Percentiles rank a stretch among this genome's conserved stretches.
phyloP scores from a whole-genome alignment of 2,888 invertebrate genomes.

The Ochropleura plecta region DNA sequence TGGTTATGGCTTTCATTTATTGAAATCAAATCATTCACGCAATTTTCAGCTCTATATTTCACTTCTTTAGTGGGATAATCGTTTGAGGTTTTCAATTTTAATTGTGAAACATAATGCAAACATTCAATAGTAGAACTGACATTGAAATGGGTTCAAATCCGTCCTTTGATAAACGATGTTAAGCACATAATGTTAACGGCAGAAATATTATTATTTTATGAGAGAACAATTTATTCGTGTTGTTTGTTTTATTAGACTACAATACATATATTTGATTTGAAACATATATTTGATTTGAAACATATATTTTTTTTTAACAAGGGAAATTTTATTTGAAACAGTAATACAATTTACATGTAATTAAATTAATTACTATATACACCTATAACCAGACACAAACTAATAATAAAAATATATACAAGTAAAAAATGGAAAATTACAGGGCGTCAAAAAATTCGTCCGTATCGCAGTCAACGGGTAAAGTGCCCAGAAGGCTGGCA shows the following conservation, averaged over 20 bases:
- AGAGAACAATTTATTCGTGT: background rate
- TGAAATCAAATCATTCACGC: background rate
- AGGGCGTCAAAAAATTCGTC: too few relatives aligned
- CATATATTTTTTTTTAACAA: too few relatives aligned
- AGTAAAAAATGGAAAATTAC: too few relatives aligned
- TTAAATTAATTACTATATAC: too few relatives aligned
- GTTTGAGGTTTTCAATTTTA: constrained; percentile 5
- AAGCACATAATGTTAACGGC: constrained; percentile 22
- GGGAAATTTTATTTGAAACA: too few relatives aligned
- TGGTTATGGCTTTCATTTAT: constrained; percentile 3
- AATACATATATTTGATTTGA: background rate
- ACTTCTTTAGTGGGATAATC: background rate
- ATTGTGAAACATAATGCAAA: constrained; percentile 32
- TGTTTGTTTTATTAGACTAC: background rate
- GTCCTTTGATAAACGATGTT: constrained; percentile 43
- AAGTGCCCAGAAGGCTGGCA: too few relatives aligned
- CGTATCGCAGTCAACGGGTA: too few relatives aligned
- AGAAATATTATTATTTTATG: constrained; percentile 6
- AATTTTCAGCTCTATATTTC: constrained; percentile 17
- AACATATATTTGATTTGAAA: too few relatives aligned
- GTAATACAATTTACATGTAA: too few relatives aligned
- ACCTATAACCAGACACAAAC: too few relatives aligned
- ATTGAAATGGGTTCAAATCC: constrained; percentile 53
- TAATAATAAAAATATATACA: too few relatives aligned
- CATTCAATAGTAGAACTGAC: constrained; percentile 39